Evolutionary conservation across 2,797 vertebrate species (phyloP), one percentile per base, ranked within the genome.

Genomic region (Gymnothorax reevesii): DNA sequence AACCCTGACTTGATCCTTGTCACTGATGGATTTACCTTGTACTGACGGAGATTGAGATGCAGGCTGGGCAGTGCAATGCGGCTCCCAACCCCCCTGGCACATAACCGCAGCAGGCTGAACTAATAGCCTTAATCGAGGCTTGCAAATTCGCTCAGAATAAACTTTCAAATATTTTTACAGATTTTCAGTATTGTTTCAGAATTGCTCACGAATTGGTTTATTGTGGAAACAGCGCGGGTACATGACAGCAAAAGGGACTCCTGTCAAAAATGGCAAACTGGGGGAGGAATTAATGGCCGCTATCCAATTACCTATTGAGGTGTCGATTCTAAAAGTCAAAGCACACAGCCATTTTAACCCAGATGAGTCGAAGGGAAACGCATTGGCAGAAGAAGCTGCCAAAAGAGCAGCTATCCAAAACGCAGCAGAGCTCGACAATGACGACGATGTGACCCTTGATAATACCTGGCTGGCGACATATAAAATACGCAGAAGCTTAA

Each of bases 191-290:
- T 52, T 64, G 62, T 57, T 85, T 85, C 59, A 64, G 66, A 55
- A 64, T 73, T 69, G 42, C 52, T 71, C 84, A 85, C 57, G 84
- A 85, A 73, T 85, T 85, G 84, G 84, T n/a, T 52, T 75, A 52
- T 52, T 85, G 15, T 85, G 84, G 84, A 57, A 85, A 57, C 57
- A 54, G 22, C 66, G 54, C 52, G 33, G 66, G 60, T 84, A 66
- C 57, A 60, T 84, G 33, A 84, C 83, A 57, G 64, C 64, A 25
- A 27, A 57, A 42, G 83, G 59, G 42, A 49, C 25, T 27, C 83
- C 83, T 59, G 64, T 84, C 42, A 66, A 42, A 27, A 57, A 84
- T 66, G 57, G 25, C 6, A 17, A 27, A 60, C 55, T 84, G 25
- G 83, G 64, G 1, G 42, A 60, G 64, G 83, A 84, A 42, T 54